A percentile compares a stretch with the other conserved stretches of the same genome.
Evolutionary conservation across 2,888 invertebrate genomes (phyloP).

Genomic region (Leucophenga montana): DNA sequence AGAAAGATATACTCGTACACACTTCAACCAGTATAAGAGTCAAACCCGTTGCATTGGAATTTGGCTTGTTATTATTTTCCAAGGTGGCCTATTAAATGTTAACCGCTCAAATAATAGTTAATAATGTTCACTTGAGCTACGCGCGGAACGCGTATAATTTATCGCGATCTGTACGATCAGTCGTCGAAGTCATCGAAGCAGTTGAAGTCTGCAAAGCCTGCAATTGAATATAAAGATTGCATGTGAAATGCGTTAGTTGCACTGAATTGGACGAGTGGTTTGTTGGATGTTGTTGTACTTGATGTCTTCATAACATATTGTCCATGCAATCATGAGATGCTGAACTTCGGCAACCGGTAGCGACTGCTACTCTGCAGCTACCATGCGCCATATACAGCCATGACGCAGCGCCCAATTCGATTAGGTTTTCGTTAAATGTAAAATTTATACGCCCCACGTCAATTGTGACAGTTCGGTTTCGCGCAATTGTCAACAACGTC

Average conservation of each 20-base stretch:
- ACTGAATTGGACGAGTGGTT: not conserved
- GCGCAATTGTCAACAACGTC: conserved; percentile 40
- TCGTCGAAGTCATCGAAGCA: not conserved
- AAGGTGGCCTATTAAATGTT: conserved; percentile 61
- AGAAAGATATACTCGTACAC: not conserved
- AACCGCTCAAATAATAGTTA: conserved; percentile 45
- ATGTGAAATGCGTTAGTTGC: too few species aligned
- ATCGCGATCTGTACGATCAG: conserved; percentile 44
- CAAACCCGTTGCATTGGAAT: conserved; percentile 27
- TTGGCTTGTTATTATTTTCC: conserved; percentile 56
- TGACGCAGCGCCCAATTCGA: conserved; percentile 66
- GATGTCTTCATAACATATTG: conserved; percentile 59
- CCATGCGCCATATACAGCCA: conserved; percentile 58
- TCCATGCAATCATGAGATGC: too few species aligned
- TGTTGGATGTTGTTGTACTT: conserved; percentile 49
- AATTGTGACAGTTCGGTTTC: conserved; percentile 63
- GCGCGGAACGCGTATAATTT: conserved; percentile 53
- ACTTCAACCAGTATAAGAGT: too few species aligned
- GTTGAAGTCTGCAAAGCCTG: not conserved
- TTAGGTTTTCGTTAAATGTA: conserved; percentile 66
- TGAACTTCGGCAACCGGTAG: not conserved
- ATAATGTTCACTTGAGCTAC: conserved; percentile 50
- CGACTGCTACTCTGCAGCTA: conserved; percentile 22
- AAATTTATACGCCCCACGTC: conserved; percentile 69
- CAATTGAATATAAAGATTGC: too few species aligned